Conservation (phyloP, 1,140 invertebrate species). For the Cryptotermes secundus region DNA sequence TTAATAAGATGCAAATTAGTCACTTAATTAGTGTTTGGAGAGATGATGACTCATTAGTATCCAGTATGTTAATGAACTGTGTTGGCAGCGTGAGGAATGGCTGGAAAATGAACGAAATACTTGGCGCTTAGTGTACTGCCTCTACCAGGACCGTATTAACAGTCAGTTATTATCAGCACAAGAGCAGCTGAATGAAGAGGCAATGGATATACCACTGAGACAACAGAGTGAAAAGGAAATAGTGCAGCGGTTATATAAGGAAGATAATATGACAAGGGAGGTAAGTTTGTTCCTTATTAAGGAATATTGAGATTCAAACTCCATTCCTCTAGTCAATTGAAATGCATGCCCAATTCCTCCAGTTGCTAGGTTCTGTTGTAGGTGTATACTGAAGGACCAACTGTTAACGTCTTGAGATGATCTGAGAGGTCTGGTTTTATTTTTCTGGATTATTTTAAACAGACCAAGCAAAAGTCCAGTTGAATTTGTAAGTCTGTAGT, state of each 20-base stretch:
- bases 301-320: constrained; percentile 26
- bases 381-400: background rate
- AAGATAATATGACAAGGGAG: constrained; percentile 68
- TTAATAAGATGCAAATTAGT: background rate
- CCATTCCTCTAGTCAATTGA: background rate
- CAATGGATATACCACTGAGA: constrained; percentile 38
- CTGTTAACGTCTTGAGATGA: background rate
- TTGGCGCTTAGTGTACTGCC: constrained; percentile 77
- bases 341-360: background rate
- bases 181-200: constrained; percentile 46
- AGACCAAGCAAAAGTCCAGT: too few species aligned
- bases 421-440: background rate
- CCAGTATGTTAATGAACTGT: too few species aligned
- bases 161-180: constrained; percentile 44
- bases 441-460: background rate
- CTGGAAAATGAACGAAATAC: constrained; percentile 73
- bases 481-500: too few species aligned
- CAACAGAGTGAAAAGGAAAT: constrained; percentile 62
- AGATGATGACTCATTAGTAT: too few species aligned
- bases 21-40: background rate
- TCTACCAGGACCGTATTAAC: constrained; percentile 75
- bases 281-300: constrained; percentile 39
- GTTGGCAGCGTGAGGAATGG: constrained; percentile 10
- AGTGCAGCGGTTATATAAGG: constrained; percentile 60
- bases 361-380: background rate